phyloP scores from a whole-genome alignment of 2,797 vertebrate genomes.

The Graptemys geographica region DNA sequence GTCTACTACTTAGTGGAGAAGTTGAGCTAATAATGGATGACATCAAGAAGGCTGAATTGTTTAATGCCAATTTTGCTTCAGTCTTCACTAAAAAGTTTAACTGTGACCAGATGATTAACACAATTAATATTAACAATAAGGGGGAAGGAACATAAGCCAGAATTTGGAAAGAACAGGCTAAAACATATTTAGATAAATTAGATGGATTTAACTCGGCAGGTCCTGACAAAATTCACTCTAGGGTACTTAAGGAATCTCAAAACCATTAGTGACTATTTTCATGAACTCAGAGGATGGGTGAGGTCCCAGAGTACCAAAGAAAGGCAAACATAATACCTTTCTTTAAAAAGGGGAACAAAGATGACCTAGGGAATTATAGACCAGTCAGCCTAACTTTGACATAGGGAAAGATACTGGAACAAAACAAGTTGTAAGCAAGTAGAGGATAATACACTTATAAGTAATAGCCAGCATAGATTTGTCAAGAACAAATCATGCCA shows the following conservation, averaged over 20 bases:
- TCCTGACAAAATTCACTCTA: no score
- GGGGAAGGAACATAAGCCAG: no score
- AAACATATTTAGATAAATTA: no score
- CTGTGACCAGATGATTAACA: no score
- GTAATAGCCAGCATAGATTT: neutral
- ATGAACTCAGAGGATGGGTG: no score
- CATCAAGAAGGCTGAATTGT: neutral
- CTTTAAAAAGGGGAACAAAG: neutral
- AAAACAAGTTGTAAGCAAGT: neutral
- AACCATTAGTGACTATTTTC: no score
- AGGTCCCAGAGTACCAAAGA: neutral
- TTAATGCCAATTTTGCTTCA: neutral
- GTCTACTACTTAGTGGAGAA: neutral
- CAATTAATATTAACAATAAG: no score
- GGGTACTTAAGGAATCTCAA: no score
- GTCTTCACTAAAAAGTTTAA: neutral
- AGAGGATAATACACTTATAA: neutral
- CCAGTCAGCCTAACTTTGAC: neutral
- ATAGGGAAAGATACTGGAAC: neutral
- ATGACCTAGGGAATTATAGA: neutral
- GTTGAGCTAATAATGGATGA: neutral
- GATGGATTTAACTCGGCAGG: no score
- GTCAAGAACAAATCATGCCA: neutral
- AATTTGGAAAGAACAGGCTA: no score
- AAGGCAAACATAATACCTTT: neutral